Evolutionary conservation across 2,113 vertebrate species (phyloP).

Genomic region (Petaurus breviceps): DNA sequence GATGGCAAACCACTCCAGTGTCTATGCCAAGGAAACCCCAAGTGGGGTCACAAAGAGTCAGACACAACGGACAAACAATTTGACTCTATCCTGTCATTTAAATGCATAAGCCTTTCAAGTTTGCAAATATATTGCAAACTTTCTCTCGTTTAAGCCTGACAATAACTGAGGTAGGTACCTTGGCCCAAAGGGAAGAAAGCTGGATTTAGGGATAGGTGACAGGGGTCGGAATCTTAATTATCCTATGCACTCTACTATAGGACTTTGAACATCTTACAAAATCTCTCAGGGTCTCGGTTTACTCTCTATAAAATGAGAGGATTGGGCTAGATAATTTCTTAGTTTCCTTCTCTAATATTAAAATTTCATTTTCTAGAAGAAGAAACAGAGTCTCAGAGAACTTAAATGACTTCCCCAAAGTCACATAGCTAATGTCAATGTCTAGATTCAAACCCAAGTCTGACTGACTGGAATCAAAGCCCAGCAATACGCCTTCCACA

Average conservation of each 20-base stretch:
- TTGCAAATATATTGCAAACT: background rate
- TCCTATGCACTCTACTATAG: background rate
- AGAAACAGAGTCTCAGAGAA: background rate
- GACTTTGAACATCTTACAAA: background rate
- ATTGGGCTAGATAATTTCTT: background rate
- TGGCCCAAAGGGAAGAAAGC: background rate
- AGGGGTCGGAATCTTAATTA: background rate
- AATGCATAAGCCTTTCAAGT: background rate
- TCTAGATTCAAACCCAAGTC: background rate
- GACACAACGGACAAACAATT: no score
- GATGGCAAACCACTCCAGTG: no score
- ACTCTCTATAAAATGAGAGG: background rate
- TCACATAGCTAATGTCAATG: background rate
- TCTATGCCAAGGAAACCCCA: no score
- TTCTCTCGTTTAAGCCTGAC: background rate
- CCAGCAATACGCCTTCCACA: background rate
- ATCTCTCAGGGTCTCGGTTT: background rate
- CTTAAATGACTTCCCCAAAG: background rate
- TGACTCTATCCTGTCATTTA: background rate
- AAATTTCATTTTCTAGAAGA: background rate
- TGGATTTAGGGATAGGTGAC: background rate
- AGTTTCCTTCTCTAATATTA: background rate
- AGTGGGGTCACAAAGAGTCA: no score
- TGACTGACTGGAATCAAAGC: background rate
- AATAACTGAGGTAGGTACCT: background rate